These are phyloP conservation scores for Heliconius ismenius DNA, from an alignment of 2,888 invertebrate genomes.

Conservation along the genomic window DNA sequence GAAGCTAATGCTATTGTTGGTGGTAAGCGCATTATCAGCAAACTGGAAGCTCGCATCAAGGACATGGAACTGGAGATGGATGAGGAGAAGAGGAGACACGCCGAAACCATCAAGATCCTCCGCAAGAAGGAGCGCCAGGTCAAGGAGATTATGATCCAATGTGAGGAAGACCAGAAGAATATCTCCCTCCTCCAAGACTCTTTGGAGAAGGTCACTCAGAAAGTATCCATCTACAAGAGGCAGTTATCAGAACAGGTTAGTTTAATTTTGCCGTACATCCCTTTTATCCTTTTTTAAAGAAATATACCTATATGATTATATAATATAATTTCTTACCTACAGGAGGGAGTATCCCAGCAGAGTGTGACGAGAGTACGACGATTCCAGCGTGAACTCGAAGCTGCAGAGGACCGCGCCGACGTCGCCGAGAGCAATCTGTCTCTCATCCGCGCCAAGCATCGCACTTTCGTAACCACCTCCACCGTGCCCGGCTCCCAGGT, in stretches of 20 bases:
- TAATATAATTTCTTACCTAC: conserved; percentile 34
- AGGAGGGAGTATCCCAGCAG: conserved; percentile 96
- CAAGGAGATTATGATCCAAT: conserved; percentile 97
- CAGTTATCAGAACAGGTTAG: conserved; percentile 94
- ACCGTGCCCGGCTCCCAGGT: conserved; percentile 95
- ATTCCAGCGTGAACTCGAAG: conserved; percentile 98
- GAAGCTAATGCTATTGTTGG: conserved; percentile 98
- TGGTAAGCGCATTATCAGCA: conserved; percentile 98
- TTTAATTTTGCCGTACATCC: neutral
- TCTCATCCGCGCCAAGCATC: conserved; percentile 98
- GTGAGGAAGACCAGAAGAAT: conserved; percentile 98
- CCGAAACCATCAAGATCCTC: conserved; percentile 97
- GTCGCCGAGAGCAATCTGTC: conserved; percentile 96
- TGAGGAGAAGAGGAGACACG: conserved; percentile 98
- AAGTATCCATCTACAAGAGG: conserved; percentile 96
- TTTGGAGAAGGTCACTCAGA: conserved; percentile 92
- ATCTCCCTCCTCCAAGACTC: conserved; percentile 94
- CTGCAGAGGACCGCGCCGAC: conserved; percentile 98
- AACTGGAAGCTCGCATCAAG: conserved; percentile 96
- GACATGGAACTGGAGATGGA: conserved; percentile 97
- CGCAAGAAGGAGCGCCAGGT: conserved; percentile 98
- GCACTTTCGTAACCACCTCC: conserved; percentile 97
- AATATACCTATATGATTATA: neutral
- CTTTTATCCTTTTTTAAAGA: neutral
- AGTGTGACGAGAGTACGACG: conserved; percentile 97